Percentiles rank a stretch among this genome's conserved stretches.
These are phyloP conservation scores for Graphium colonna DNA, from an alignment of 2,888 invertebrate species.

Conservation along the genomic window DNA sequence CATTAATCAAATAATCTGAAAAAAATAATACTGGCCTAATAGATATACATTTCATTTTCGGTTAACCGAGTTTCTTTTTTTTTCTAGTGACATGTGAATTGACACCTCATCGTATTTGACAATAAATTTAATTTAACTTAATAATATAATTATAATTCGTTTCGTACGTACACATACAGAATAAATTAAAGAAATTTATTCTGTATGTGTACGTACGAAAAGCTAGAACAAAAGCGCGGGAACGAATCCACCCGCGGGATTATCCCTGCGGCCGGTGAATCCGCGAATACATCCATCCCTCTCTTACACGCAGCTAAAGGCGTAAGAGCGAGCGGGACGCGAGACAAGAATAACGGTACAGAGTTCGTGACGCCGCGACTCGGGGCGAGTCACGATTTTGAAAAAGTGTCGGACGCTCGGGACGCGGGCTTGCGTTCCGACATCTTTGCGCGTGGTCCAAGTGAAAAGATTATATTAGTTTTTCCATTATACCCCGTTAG, in stretches of 20 bases:
- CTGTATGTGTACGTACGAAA: conserved; percentile 8
- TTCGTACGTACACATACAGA: too few species aligned
- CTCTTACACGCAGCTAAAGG: conserved; percentile 35
- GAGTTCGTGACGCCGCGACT: conserved; percentile 66
- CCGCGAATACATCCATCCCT: conserved; percentile 44
- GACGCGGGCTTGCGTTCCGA: conserved; percentile 52
- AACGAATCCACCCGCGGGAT: conserved; percentile 29
- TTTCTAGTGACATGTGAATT: too few species aligned
- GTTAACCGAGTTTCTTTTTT: too few species aligned
- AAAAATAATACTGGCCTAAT: too few species aligned
- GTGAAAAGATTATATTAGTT: too few species aligned
- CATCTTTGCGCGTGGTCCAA: conserved; percentile 43
- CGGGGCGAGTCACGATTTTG: conserved; percentile 75
- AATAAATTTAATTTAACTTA: too few species aligned
- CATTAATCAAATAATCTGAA: too few species aligned
- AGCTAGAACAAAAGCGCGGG: conserved; percentile 19
- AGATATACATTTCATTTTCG: too few species aligned
- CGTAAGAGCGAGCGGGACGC: conserved; percentile 47
- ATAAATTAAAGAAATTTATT: background rate
- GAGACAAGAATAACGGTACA: conserved; percentile 59
- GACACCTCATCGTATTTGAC: too few species aligned
- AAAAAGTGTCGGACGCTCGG: conserved; percentile 71
- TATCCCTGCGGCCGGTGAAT: conserved; percentile 11
- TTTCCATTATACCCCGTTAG: too few species aligned
- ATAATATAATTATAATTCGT: too few species aligned